These are phyloP conservation scores for Aradus depressus DNA, from an alignment of 2,888 invertebrate genomes.

Conservation along the genomic window DNA sequence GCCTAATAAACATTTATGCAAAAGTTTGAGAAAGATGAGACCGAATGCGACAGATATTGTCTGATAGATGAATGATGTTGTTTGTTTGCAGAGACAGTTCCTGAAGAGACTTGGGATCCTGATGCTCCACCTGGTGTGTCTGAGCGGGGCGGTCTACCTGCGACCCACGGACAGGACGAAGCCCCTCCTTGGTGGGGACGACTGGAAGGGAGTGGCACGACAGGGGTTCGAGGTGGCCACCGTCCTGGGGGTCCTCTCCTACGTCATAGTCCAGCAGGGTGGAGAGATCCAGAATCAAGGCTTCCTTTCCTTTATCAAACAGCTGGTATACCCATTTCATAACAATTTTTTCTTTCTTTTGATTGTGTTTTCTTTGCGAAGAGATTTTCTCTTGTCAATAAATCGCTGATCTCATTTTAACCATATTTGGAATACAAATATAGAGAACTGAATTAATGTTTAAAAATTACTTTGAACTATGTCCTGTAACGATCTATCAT, in stretches of 20 bases:
- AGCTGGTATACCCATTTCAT: conserved; percentile 53
- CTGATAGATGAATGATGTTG: not conserved
- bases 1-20: too few relatives aligned
- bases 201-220: conserved; percentile 43
- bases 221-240: conserved; percentile 76
- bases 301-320: conserved; percentile 74
- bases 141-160: conserved; percentile 84
- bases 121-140: conserved; percentile 70
- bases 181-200: conserved; percentile 44
- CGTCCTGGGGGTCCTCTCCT: conserved; percentile 72
- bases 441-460: too few relatives aligned
- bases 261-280: conserved; percentile 82
- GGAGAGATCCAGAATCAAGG: conserved; percentile 94
- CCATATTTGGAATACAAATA: too few relatives aligned
- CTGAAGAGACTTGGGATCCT: conserved; percentile 80
- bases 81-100: conserved; percentile 76
- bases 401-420: too few relatives aligned
- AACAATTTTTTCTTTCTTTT: not conserved
- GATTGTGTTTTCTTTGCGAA: too few relatives aligned
- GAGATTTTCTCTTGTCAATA: too few relatives aligned
- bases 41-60: too few relatives aligned
- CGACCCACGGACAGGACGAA: conserved; percentile 58
- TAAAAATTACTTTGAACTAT: too few relatives aligned
- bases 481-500: too few relatives aligned
- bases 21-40: too few relatives aligned